Percentiles rank a stretch among this genome's conserved stretches.
These are phyloP conservation scores for Atta texana DNA, from an alignment of 1,140 invertebrate species.

Conservation along the genomic window DNA sequence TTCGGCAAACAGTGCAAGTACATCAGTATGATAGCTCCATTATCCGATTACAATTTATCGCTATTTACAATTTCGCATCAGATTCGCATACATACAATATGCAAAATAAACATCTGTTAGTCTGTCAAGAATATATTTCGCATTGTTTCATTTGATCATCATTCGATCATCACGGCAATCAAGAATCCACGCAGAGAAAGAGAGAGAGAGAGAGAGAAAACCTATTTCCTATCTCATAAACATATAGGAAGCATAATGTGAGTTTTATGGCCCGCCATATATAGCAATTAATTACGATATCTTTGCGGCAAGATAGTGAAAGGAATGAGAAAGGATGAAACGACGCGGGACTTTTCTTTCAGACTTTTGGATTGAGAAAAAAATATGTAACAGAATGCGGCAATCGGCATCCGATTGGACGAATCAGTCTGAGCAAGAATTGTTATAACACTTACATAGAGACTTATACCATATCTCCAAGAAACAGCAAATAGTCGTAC, in stretches of 20 bases:
- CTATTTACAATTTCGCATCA: slow-evolving; percentile 4
- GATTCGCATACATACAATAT: background rate
- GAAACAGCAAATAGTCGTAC: too few relatives aligned
- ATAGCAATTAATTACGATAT: background rate
- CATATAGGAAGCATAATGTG: slow-evolving; percentile 7
- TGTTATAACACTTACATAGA: too few relatives aligned
- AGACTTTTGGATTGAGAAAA: background rate
- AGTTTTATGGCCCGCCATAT: slow-evolving; percentile 8
- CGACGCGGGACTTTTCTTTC: background rate
- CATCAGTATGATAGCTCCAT: background rate
- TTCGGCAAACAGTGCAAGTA: background rate
- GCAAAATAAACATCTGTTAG: slow-evolving; percentile 13
- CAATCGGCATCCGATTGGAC: too few relatives aligned
- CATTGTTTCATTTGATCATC: slow-evolving; percentile 40
- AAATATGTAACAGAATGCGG: background rate
- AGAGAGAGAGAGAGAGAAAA: background rate
- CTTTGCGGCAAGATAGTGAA: too few relatives aligned
- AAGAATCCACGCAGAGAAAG: background rate
- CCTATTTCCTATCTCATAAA: slow-evolving; percentile 43
- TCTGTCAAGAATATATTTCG: background rate
- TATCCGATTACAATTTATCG: slow-evolving; percentile 2
- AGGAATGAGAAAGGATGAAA: background rate
- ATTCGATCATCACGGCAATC: slow-evolving; percentile 17
- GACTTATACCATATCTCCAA: too few relatives aligned
- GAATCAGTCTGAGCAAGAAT: background rate